Evolutionary conservation across 2,888 invertebrate species (phyloP).

Genomic region (Eupeodes luniger): DNA sequence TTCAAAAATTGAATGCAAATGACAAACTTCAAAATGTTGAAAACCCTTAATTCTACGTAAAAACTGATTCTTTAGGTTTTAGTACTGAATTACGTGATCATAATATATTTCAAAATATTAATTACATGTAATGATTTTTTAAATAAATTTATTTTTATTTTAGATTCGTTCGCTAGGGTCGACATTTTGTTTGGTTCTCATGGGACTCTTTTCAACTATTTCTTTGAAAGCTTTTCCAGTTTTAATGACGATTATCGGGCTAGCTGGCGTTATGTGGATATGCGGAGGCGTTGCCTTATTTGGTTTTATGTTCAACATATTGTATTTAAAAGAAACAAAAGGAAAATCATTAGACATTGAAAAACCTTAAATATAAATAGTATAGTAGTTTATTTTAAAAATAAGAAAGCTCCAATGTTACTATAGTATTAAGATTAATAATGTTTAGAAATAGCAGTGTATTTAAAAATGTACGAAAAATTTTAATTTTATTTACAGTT

Average conservation of each 20-base stretch:
- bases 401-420: no score
- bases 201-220: conserved; percentile 76
- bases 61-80: no score
- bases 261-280: conserved; percentile 81
- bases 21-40: no score
- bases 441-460: no score
- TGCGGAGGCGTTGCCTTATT: conserved; percentile 79
- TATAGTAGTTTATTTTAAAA: no score
- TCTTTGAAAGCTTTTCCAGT: conserved; percentile 80
- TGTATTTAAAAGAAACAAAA: conserved; percentile 81
- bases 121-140: conserved; percentile 20
- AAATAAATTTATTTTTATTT: conserved; percentile 37
- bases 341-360: conserved; percentile 74
- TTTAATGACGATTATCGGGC: conserved; percentile 78
- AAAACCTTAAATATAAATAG: not conserved
- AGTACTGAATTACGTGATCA: no score
- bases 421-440: no score
- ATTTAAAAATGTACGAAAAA: no score
- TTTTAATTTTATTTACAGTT: no score
- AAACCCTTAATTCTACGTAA: no score
- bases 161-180: conserved; percentile 80
- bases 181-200: conserved; percentile 78
- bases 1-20: no score
- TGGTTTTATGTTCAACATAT: conserved; percentile 79
- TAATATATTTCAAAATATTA: no score